These are phyloP conservation scores for Mus spretus DNA, from an alignment of 2,797 vertebrate species.

Conservation along the genomic window DNA sequence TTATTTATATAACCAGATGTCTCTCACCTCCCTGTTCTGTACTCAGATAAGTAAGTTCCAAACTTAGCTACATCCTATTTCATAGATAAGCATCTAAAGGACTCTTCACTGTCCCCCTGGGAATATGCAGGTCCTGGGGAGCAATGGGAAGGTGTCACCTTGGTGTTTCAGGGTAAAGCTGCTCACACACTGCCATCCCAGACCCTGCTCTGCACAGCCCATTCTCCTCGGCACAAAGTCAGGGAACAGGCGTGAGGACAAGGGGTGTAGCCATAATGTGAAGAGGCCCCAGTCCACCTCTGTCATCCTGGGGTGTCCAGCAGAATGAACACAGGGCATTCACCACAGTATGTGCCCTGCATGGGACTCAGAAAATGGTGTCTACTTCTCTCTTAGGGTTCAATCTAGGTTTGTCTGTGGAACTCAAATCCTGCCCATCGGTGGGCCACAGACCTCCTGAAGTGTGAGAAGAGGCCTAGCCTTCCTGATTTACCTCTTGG, in stretches of 20 bases:
- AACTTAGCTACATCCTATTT: conserved; percentile 69
- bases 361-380: fast-evolving
- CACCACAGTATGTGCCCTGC: background rate
- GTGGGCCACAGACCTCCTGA: background rate
- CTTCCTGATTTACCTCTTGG: background rate
- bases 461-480: background rate
- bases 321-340: background rate
- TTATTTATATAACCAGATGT: conserved; percentile 51
- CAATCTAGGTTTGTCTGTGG: background rate
- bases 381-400: background rate
- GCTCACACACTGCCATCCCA: conserved; percentile 70
- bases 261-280: fast-evolving
- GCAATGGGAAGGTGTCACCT: conserved; percentile 49
- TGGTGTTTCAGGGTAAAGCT: conserved; percentile 60
- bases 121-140: conserved; percentile 67
- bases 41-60: conserved; percentile 52
- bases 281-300: background rate
- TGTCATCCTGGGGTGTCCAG: background rate
- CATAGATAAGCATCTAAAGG: conserved; percentile 56
- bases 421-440: background rate
- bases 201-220: conserved; percentile 62
- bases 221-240: conserved; percentile 82
- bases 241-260: conserved; percentile 62
- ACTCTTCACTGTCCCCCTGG: conserved; percentile 74
- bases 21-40: too few relatives aligned